A percentile compares a stretch with the other conserved stretches of the same genome.
phyloP scores from a whole-genome alignment of 2,113 vertebrate species.

The Empidonax traillii region DNA sequence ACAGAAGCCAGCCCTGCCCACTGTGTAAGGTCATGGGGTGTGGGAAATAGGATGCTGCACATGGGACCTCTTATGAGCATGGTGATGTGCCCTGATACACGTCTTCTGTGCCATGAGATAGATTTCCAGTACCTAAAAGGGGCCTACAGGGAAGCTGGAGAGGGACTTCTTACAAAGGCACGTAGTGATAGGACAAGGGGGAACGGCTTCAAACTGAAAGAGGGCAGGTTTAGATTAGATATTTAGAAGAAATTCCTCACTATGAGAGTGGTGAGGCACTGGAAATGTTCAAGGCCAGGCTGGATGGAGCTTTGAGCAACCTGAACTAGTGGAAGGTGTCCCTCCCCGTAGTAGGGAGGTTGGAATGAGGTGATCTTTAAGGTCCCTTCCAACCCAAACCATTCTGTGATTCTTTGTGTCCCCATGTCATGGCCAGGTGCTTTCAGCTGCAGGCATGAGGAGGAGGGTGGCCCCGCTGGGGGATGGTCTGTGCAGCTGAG shows the following conservation, averaged over 20 bases:
- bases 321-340: neutral
- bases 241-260: neutral
- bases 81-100: rapidly evolving
- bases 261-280: neutral
- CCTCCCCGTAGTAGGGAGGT: neutral
- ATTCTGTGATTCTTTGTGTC: neutral
- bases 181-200: neutral
- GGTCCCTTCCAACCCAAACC: neutral
- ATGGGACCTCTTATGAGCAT: rapidly evolving
- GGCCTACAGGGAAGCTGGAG: neutral
- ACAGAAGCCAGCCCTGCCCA: neutral
- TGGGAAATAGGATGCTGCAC: neutral
- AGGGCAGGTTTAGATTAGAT: neutral
- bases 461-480: rapidly evolving
- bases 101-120: rapidly evolving
- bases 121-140: neutral
- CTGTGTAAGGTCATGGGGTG: neutral
- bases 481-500: neutral
- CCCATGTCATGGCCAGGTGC: neutral
- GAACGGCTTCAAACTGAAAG: neutral
- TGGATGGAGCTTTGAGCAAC: neutral
- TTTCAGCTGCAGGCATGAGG: neutral
- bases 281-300: neutral
- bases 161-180: neutral
- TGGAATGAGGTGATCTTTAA: neutral